Percentiles rank a stretch among this genome's conserved stretches.
Evolutionary conservation across 1,140 invertebrate species (phyloP).

Genomic region (Aphaenogaster rudis): DNA sequence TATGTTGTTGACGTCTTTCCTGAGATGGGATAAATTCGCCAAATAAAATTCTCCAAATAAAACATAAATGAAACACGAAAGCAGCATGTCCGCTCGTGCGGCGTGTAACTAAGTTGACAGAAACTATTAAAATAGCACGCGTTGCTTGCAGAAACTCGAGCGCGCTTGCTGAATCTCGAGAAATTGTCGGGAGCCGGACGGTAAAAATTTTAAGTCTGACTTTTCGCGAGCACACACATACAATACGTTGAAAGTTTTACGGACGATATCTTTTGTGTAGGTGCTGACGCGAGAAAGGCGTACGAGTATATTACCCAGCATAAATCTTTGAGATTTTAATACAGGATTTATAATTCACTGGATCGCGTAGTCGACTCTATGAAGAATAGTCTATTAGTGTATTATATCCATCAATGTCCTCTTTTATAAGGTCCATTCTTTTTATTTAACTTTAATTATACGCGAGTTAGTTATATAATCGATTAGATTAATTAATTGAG

Average conservation of each 20-base stretch:
- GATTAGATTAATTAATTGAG: neutral
- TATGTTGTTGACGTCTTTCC: neutral
- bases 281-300: neutral
- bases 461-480: neutral
- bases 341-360: neutral
- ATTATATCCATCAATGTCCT: neutral
- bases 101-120: slow-evolving; percentile 45
- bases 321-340: slow-evolving; percentile 31
- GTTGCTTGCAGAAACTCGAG: slow-evolving; percentile 37
- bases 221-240: neutral
- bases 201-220: slow-evolving; percentile 35
- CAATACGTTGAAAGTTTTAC: slow-evolving; percentile 22
- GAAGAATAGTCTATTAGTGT: neutral
- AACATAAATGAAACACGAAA: slow-evolving; percentile 31
- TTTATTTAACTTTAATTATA: neutral
- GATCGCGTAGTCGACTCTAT: neutral
- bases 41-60: slow-evolving; percentile 31
- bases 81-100: neutral
- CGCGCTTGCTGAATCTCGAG: slow-evolving; percentile 23
- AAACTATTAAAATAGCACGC: slow-evolving; percentile 48
- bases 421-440: neutral
- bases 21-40: slow-evolving; percentile 24
- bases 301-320: neutral
- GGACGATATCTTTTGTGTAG: neutral
- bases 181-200: slow-evolving; percentile 2